Conservation (phyloP, 2,888 invertebrate genomes). For the Cheilosia impressa region DNA sequence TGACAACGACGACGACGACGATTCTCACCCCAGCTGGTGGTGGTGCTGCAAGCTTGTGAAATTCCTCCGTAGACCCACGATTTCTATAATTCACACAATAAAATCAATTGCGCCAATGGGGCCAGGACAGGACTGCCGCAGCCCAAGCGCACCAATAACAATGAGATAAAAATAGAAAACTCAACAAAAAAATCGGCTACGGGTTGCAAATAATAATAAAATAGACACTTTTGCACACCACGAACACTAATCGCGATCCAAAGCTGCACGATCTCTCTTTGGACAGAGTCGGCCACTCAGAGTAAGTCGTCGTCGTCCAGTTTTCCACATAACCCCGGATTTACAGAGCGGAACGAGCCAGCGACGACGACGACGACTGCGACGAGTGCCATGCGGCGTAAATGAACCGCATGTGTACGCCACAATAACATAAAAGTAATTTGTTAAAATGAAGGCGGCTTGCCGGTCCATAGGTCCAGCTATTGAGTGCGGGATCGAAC, state of each 20-base stretch:
- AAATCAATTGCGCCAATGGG: slow-evolving; percentile 65
- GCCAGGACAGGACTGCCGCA: slow-evolving; percentile 15
- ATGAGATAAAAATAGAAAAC: slow-evolving; percentile 69
- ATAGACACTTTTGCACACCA: slow-evolving; percentile 69
- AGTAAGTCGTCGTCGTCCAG: slow-evolving; percentile 50
- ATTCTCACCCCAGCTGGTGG: slow-evolving; percentile 29
- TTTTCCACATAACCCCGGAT: slow-evolving; percentile 64
- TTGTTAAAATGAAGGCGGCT: slow-evolving; percentile 75
- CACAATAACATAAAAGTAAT: slow-evolving; percentile 74
- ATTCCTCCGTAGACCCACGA: slow-evolving; percentile 48
- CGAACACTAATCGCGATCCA: slow-evolving; percentile 72
- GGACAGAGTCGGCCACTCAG: not conserved
- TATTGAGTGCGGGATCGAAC: slow-evolving; percentile 60
- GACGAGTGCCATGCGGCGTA: slow-evolving; percentile 58
- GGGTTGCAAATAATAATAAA: slow-evolving; percentile 62
- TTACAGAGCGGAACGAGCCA: slow-evolving; percentile 70
- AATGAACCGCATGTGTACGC: slow-evolving; percentile 71
- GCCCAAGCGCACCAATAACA: slow-evolving; percentile 51
- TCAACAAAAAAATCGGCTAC: slow-evolving; percentile 54
- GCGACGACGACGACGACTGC: slow-evolving; percentile 25
- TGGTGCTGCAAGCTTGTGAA: slow-evolving; percentile 17
- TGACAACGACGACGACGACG: slow-evolving; percentile 9
- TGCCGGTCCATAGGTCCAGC: slow-evolving; percentile 50
- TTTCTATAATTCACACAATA: slow-evolving; percentile 72
- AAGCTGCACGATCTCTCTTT: slow-evolving; percentile 67